Evolutionary conservation across 2,113 vertebrate species (phyloP).

Genomic region (Tachysurus fulvidraco): DNA sequence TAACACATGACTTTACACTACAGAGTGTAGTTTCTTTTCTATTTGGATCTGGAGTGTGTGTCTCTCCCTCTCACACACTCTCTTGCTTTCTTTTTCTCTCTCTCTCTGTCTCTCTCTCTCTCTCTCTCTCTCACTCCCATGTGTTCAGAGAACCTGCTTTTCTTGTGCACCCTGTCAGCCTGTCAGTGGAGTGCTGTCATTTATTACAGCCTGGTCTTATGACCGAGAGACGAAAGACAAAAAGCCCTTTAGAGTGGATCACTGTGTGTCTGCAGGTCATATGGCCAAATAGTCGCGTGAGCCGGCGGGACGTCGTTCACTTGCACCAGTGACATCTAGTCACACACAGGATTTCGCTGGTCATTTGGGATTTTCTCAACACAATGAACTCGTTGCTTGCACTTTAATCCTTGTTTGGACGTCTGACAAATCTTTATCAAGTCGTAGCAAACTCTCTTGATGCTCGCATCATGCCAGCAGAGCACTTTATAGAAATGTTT

Average conservation of each 20-base stretch:
- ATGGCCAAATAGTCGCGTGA: conserved; percentile 1
- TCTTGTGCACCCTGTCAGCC: not conserved
- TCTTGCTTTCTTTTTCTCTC: not conserved
- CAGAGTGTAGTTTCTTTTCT: not conserved
- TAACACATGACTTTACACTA: not conserved
- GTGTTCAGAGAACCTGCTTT: conserved; percentile 17
- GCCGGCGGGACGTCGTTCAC: not conserved
- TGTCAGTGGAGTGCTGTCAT: not conserved
- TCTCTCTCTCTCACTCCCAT: not conserved
- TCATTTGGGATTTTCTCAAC: not conserved
- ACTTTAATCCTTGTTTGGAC: not conserved
- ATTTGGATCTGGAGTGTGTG: not conserved
- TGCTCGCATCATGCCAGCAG: not conserved
- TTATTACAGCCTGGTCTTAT: conserved; percentile 30
- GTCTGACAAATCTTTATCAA: not conserved
- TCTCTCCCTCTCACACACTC: not conserved
- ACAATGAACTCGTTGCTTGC: conserved; percentile 3
- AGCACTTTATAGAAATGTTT: not conserved
- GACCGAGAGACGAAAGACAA: conserved; percentile 16
- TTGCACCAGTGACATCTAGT: conserved; percentile 12
- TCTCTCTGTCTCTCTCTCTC: not conserved
- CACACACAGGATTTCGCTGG: not conserved
- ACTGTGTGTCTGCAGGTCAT: conserved; percentile 30
- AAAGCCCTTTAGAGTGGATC: conserved; percentile 28
- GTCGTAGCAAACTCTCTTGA: not conserved